phyloP scores from a whole-genome alignment of 92 coral and sea anemone species.

The Porites rus region DNA sequence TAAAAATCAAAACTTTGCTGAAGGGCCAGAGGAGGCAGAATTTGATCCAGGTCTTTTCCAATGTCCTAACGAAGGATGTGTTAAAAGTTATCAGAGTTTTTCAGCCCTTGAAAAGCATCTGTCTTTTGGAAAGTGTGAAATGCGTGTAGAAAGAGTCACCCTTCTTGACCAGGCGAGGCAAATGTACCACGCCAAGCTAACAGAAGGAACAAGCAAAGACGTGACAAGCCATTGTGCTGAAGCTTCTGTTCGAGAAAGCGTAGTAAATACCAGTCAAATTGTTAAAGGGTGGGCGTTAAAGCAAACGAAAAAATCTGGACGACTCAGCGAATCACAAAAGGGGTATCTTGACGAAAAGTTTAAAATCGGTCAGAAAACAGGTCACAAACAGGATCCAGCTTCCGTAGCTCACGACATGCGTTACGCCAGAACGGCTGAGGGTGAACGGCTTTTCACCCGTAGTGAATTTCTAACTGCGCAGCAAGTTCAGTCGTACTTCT shows the following conservation, averaged over 20 bases:
- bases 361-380: constrained; percentile 58
- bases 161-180: constrained; percentile 58
- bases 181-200: constrained; percentile 56
- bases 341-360: constrained; percentile 36
- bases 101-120: constrained; percentile 45
- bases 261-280: neutral
- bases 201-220: constrained; percentile 33
- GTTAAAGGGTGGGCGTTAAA: constrained; percentile 51
- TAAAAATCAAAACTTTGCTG: constrained; percentile 38
- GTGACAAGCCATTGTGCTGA: neutral
- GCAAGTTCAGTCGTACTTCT: neutral
- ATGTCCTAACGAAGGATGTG: constrained; percentile 51
- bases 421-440: constrained; percentile 51
- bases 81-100: constrained; percentile 39
- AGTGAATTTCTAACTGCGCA: constrained; percentile 52
- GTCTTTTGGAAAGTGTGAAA: constrained; percentile 52
- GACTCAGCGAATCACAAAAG: constrained; percentile 50
- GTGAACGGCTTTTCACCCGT: constrained; percentile 46
- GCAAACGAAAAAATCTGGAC: constrained; percentile 39
- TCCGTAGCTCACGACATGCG: constrained; percentile 56
- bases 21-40: constrained; percentile 3
- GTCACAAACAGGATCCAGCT: constrained; percentile 59
- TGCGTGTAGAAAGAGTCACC: constrained; percentile 60
- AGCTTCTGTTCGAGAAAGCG: neutral
- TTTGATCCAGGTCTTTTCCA: neutral